Evolutionary conservation across 2,888 invertebrate species (phyloP).

Genomic region (Busseola fusca): DNA sequence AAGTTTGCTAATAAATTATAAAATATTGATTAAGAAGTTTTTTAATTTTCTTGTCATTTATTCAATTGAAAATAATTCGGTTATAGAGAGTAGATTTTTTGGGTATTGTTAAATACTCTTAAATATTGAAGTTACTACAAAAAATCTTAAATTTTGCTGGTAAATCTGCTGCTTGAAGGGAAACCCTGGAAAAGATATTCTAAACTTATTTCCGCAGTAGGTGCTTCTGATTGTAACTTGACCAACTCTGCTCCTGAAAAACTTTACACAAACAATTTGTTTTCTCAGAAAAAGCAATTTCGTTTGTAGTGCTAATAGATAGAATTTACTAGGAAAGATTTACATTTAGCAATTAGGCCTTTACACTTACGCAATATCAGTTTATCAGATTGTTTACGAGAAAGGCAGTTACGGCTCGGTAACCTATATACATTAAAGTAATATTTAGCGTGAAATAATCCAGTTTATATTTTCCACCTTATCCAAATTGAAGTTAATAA

Average conservation of each 20-base stretch:
- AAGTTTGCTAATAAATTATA: neutral
- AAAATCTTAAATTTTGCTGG: too few relatives aligned
- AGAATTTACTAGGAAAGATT: neutral
- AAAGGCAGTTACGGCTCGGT: slow-evolving; percentile 28
- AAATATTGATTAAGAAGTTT: neutral
- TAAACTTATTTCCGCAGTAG: slow-evolving; percentile 2
- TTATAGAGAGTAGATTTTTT: neutral
- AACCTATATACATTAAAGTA: slow-evolving; percentile 44
- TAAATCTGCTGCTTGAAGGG: neutral
- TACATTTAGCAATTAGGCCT: slow-evolving; percentile 15
- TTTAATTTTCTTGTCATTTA: neutral
- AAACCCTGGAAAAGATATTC: slow-evolving; percentile 1
- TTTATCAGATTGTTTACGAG: slow-evolving; percentile 40
- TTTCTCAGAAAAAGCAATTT: slow-evolving; percentile 51
- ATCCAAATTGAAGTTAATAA: slow-evolving; percentile 64
- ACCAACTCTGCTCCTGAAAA: slow-evolving; percentile 37
- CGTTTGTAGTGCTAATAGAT: neutral
- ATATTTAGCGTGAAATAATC: slow-evolving; percentile 36
- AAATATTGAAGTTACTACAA: neutral
- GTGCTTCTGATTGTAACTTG: slow-evolving; percentile 17
- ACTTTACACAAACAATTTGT: slow-evolving; percentile 27
- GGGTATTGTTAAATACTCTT: neutral
- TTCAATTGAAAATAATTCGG: too few relatives aligned
- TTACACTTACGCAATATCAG: slow-evolving; percentile 28
- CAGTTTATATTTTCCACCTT: slow-evolving; percentile 53